Evolutionary conservation across 2,113 vertebrate genomes (phyloP), one percentile per base, ranked within the genome.

Genomic region (Rhodinocichla rosea): DNA sequence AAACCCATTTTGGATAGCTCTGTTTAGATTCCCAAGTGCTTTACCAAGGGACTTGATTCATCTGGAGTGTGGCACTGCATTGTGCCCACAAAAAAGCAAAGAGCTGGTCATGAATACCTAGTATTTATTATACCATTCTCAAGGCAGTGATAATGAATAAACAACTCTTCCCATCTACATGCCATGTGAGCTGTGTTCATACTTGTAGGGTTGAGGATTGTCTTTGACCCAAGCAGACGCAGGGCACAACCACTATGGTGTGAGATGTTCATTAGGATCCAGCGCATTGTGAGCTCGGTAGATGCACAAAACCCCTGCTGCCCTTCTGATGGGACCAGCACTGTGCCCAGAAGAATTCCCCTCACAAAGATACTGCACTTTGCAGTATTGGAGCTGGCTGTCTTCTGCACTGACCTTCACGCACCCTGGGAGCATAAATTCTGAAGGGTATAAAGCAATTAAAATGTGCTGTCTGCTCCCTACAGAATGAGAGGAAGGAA

Each of bases 161-260:
- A 22, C 8, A 73, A 27, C 81, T 68, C 49, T 60, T 60, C 28
- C 14, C 40, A 26, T 20, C 32, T 30, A 15, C 28, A n/a, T 77
- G 50, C 37, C 40, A n/a, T 0, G 0, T 19, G 53, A 50, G 13
- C 22, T 4, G 0, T 15, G 26, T 7, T 82, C 67, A 63, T 35
- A 30, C 3, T 76, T 0, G 0, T 7, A 27, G 33, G 18, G 13
- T 10, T 0, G 1, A 81, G 52, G 39, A 17, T 24, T 5, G 1
- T 40, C 45, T n/a, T 73, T 1, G 1, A 17, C 57, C 30, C n/a
- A 28, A 33, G 21, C 39, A 83, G 40, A 27, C 40, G 40, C 10
- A 4, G 5, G 53, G 33, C 5, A 2, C 5, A 7, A 50, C 23
- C 56, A n/a, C 39, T 4, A 0, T 8, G 30, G 24, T 70, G 35